A percentile compares a stretch with the other conserved stretches of the same genome.
Evolutionary conservation across 2,797 vertebrate genomes (phyloP).

Genomic region (Melanotaenia nigrans): DNA sequence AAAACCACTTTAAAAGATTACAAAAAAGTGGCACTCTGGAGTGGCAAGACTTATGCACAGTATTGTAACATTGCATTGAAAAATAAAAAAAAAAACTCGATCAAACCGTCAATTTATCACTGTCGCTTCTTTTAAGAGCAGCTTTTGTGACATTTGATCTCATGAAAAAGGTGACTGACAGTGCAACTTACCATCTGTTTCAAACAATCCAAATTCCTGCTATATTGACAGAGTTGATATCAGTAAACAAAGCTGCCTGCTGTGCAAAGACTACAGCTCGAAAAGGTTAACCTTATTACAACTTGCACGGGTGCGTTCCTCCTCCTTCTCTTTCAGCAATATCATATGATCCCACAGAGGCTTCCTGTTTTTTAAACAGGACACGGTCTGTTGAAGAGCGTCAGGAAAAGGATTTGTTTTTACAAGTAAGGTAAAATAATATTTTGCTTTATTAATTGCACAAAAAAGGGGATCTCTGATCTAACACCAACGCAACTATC

Average conservation of each 20-base stretch:
- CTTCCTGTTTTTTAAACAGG: slow-evolving; percentile 17
- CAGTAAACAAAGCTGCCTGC: neutral
- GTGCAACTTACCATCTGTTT: neutral
- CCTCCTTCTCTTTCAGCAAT: neutral
- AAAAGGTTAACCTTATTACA: neutral
- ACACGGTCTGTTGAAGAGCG: neutral
- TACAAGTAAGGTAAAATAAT: neutral
- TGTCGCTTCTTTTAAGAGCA: neutral
- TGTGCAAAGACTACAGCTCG: neutral
- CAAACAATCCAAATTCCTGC: neutral
- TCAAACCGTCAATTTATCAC: neutral
- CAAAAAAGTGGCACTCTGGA: neutral
- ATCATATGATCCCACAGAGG: slow-evolving; percentile 33
- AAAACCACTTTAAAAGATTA: neutral
- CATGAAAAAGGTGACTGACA: too few species aligned
- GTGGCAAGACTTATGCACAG: neutral
- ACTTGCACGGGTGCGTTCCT: slow-evolving; percentile 11
- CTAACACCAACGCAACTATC: neutral
- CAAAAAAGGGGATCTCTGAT: neutral
- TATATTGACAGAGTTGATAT: neutral
- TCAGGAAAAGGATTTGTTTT: neutral
- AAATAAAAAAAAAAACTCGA: too few species aligned
- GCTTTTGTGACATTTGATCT: neutral
- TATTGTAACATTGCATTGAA: too few species aligned
- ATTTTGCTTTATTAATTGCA: neutral